phyloP scores from a whole-genome alignment of 2,113 vertebrate genomes.

The Capra hircus region DNA sequence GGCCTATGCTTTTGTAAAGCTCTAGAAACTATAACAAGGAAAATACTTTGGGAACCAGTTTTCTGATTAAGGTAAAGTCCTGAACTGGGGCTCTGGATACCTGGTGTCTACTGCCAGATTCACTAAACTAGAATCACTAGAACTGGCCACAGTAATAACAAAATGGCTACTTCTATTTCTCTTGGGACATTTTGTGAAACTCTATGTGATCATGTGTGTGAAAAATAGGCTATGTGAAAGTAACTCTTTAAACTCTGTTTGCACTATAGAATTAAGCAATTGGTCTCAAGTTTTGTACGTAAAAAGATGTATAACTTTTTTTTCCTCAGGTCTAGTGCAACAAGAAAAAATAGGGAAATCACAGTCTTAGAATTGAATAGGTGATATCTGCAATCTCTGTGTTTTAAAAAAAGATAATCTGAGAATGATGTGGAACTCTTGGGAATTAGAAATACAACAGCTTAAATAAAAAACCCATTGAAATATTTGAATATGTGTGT shows the following conservation, averaged over 20 bases:
- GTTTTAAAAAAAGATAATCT: not conserved
- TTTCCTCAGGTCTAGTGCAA: not conserved
- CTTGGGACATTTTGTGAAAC: not conserved
- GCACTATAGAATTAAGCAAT: not conserved
- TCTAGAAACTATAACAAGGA: not conserved
- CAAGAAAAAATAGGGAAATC: not conserved
- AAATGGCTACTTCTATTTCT: not conserved
- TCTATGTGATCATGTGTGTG: not conserved
- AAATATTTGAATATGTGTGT: not conserved
- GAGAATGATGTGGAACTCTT: not conserved
- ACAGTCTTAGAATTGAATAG: not conserved
- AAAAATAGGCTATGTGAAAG: not conserved
- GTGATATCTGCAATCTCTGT: not conserved
- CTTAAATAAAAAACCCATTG: not conserved
- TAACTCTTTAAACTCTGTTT: not conserved
- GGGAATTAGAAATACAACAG: constrained; percentile 13
- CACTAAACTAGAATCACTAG: not conserved
- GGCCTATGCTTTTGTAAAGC: not conserved
- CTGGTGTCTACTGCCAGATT: not conserved
- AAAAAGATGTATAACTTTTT: not conserved
- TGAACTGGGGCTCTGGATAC: not conserved
- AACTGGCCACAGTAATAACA: not conserved
- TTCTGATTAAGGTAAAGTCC: not conserved
- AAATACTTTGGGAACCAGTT: not conserved
- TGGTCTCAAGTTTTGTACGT: not conserved